Evolutionary conservation across 2,888 invertebrate species (phyloP), one percentile per base, ranked within the genome.

Genomic region (Nomada hirtipes): DNA sequence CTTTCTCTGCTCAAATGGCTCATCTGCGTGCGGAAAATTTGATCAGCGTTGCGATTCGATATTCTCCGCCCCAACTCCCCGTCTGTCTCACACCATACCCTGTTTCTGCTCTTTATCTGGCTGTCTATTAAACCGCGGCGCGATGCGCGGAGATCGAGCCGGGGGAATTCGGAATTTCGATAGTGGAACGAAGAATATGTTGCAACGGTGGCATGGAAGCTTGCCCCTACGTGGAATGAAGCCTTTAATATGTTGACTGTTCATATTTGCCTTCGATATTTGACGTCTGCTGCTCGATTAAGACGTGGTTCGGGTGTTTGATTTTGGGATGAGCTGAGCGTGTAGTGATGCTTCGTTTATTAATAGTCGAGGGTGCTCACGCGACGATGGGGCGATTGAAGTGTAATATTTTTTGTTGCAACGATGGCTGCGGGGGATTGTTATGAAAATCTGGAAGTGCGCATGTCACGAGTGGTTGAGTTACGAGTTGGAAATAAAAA

Each of bases 21-120:
- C 78, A 63, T 42, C 55, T 57, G 57, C 77, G 69, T 23, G 68
- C 55, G 55, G 78, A 79, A 79, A 79, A 79, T 79, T 79, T 79
- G 78, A 79, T 79, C 78, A 69, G 50, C 52, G 60, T 29, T 52
- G 52, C 69, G 63, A 68, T 63, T 69, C 68, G 63, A 76, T 76
- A 76, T 76, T 59, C 55, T 36, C 7, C 7, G 7, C 18, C 52
- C n/a, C 63, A 13, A 47, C 42, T 36, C n/a, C n/a, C 36, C 29
- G 26, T 42, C 20, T 23, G 23, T 36, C 20, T 29, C 47, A 3
- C 1, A 18, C 52, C n/a, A 10, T 4, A 0, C 4, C n/a, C 15
- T 26, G 26, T 13, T 36, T 18, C 52, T 10, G n/a, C 68, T 61
- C 60, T 75, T 75, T 75, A 53, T 69, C 60, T 52, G 52, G 52